Evolutionary conservation across 2,888 invertebrate genomes (phyloP).

Genomic region (Aporophyla nigra): DNA sequence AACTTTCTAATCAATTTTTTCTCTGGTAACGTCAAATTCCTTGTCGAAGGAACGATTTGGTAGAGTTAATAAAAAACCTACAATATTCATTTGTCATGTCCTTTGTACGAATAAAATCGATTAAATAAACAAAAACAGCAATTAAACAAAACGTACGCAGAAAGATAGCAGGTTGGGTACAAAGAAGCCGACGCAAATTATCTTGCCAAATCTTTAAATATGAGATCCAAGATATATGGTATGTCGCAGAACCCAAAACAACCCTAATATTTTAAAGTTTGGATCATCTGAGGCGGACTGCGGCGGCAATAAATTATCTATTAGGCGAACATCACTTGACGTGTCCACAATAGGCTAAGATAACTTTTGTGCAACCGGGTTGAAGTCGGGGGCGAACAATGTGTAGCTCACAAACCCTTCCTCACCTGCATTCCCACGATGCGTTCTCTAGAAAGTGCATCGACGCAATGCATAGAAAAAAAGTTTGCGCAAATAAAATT

Average conservation of each 20-base stretch:
- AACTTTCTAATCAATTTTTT: background rate
- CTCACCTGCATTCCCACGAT: conserved; percentile 90
- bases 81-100: conserved; percentile 52
- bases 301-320: conserved; percentile 89
- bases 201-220: conserved; percentile 82
- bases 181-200: conserved; percentile 80
- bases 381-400: conserved; percentile 80
- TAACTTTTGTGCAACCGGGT: conserved; percentile 89
- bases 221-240: conserved; percentile 76
- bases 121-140: conserved; percentile 61
- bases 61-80: conserved; percentile 20
- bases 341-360: conserved; percentile 85
- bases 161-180: conserved; percentile 64
- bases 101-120: conserved; percentile 55
- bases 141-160: conserved; percentile 60
- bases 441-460: conserved; percentile 84
- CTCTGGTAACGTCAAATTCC: background rate
- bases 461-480: conserved; percentile 76
- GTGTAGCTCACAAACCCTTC: conserved; percentile 84
- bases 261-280: conserved; percentile 87
- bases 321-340: conserved; percentile 89
- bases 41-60: background rate
- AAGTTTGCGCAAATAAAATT: conserved; percentile 88
- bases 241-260: conserved; percentile 78
- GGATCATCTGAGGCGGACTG: conserved; percentile 77